These are phyloP conservation scores for Aphelinus atriplicis DNA, from an alignment of 1,140 invertebrate species.

Conservation along the genomic window DNA sequence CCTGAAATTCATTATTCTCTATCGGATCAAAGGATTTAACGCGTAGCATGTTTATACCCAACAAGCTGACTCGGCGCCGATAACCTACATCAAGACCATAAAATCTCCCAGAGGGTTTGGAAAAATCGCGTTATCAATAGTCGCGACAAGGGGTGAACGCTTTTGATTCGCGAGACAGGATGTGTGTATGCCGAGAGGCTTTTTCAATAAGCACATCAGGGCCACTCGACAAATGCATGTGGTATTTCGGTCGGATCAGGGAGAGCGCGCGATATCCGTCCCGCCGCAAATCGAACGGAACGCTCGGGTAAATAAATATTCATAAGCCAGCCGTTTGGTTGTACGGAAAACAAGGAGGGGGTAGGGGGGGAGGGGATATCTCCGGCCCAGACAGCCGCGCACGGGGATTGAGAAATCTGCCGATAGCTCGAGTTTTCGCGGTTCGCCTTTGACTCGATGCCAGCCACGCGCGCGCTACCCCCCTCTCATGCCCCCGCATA, in stretches of 20 bases:
- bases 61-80: too few relatives aligned
- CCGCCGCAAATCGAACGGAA: conserved; percentile 31
- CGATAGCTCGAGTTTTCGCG: conserved; percentile 21
- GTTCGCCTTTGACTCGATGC: conserved; percentile 33
- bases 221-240: too few relatives aligned
- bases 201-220: too few relatives aligned
- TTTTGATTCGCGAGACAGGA: too few relatives aligned
- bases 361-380: not conserved
- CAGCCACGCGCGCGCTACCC: not conserved
- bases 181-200: too few relatives aligned
- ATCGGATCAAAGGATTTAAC: too few relatives aligned
- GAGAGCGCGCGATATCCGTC: not conserved
- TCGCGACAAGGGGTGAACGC: too few relatives aligned
- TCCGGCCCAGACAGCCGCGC: conserved; percentile 8
- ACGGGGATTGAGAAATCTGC: conserved; percentile 34
- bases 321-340: not conserved
- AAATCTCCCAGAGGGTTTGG: too few relatives aligned
- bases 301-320: conserved; percentile 35
- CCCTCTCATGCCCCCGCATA: not conserved
- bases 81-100: too few relatives aligned
- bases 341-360: conserved; percentile 4
- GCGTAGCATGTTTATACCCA: too few relatives aligned
- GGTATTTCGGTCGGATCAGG: conserved; percentile 10
- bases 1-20: too few relatives aligned
- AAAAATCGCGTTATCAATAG: too few relatives aligned